These are phyloP conservation scores for Spodoptera litura DNA, from an alignment of 1,140 invertebrate genomes.

Conservation along the genomic window DNA sequence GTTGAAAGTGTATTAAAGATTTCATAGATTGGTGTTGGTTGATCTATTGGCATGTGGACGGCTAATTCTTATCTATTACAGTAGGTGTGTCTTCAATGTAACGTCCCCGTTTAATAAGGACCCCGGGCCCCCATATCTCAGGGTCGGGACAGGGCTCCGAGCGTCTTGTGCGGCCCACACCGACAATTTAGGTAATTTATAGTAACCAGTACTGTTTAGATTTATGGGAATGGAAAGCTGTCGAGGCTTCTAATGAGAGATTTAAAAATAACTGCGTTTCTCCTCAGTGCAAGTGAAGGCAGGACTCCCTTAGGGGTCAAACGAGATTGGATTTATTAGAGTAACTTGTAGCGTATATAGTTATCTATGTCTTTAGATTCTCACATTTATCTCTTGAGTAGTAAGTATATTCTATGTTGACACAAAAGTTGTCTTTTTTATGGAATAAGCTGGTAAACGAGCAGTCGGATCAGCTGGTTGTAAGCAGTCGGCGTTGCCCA, in stretches of 20 bases:
- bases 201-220: conserved; percentile 39
- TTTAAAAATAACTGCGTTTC: conserved; percentile 38
- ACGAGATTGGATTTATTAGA: not conserved
- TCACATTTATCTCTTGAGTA: not conserved
- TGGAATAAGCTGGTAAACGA: no score
- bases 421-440: no score
- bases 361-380: no score
- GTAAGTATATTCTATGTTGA: no score
- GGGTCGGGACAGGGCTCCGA: conserved; percentile 23
- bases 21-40: not conserved
- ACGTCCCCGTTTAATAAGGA: conserved; percentile 16
- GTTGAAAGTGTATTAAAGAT: not conserved
- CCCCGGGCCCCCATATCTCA: conserved; percentile 26
- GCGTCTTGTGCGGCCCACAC: conserved; percentile 24
- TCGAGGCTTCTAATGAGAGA: conserved; percentile 37
- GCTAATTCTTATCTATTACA: conserved; percentile 30
- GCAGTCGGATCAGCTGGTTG: no score
- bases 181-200: conserved; percentile 45
- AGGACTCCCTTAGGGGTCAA: conserved; percentile 22
- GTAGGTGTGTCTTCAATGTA: not conserved
- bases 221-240: conserved; percentile 49
- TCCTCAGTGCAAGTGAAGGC: conserved; percentile 2
- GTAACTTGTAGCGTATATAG: not conserved
- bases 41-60: not conserved
- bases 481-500: no score